Evolutionary conservation across 2,888 invertebrate genomes (phyloP).

Genomic region (Leptothorax acervorum): DNA sequence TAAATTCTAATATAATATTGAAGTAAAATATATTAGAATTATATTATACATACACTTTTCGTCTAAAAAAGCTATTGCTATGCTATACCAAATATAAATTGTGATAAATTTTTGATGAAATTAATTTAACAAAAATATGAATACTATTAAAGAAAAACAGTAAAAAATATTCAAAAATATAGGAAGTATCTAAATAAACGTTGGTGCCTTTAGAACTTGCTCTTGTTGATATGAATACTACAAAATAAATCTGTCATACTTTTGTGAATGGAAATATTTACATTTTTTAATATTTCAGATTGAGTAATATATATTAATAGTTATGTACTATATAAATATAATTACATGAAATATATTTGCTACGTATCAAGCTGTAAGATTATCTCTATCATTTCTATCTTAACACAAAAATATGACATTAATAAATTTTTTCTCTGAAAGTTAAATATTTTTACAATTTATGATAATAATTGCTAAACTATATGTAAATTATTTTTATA

Average conservation of each 20-base stretch:
- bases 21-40: background rate
- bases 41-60: background rate
- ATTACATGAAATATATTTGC: background rate
- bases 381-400: background rate
- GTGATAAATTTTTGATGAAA: conserved; percentile 28
- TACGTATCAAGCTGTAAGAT: background rate
- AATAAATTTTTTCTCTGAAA: background rate
- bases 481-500: conserved; percentile 31
- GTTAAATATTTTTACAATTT: background rate
- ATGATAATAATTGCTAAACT: conserved; percentile 19
- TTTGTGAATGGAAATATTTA: conserved; percentile 1
- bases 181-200: background rate
- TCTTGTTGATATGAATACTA: background rate
- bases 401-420: background rate
- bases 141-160: background rate
- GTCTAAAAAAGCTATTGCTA: background rate
- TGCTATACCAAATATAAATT: conserved; percentile 16
- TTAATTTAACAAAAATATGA: background rate
- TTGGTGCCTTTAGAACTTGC: background rate
- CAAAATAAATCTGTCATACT: background rate
- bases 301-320: background rate
- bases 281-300: background rate
- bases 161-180: background rate
- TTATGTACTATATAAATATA: background rate
- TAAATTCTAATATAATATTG: conserved; percentile 23